Evolutionary conservation across 2,797 vertebrate species (phyloP).

Genomic region (Anguilla obscura): DNA sequence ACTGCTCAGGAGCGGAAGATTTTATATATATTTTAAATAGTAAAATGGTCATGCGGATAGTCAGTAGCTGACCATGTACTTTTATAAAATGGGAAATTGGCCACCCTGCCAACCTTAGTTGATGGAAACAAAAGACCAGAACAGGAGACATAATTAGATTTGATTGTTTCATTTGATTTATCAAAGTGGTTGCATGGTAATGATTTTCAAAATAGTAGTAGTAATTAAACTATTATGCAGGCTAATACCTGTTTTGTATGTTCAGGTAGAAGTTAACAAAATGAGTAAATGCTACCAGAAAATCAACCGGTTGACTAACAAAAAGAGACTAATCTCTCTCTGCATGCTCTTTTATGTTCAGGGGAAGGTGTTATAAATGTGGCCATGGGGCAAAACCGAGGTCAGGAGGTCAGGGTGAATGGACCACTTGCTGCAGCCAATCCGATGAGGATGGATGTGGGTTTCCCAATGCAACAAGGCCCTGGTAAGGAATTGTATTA

Average conservation of each 20-base stretch:
- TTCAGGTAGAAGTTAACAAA: neutral
- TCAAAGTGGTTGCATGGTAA: neutral
- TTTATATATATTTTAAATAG: neutral
- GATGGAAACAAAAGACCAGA: neutral
- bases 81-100: neutral
- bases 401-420: conserved; percentile 92
- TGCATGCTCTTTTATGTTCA: conserved; percentile 55
- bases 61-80: neutral
- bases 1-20: neutral
- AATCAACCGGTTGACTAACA: neutral
- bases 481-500: conserved; percentile 74
- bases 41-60: neutral
- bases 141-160: neutral
- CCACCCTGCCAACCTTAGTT: neutral
- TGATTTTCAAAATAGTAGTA: neutral
- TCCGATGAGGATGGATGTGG: conserved; percentile 86
- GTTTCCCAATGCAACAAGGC: conserved; percentile 84
- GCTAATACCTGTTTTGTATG: neutral
- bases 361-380: conserved; percentile 97
- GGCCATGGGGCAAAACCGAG: conserved; percentile 84
- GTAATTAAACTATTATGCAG: neutral
- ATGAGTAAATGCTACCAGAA: neutral
- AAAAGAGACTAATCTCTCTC: neutral
- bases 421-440: conserved; percentile 84
- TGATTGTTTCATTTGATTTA: neutral